Conservation (phyloP, 2,888 invertebrate species). For the Apamea epomidion region DNA sequence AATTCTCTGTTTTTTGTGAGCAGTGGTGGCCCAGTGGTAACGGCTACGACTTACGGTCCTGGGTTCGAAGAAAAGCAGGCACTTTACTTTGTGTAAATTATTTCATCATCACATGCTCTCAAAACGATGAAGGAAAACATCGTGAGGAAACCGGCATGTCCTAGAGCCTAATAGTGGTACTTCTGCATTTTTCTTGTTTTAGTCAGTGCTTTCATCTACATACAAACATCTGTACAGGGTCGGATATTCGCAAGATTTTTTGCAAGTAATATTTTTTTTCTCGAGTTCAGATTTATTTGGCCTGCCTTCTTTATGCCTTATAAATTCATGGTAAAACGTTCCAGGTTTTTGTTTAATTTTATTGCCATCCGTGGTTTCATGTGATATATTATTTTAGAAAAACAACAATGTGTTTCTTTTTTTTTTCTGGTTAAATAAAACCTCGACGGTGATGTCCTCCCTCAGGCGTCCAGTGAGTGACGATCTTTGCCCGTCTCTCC, state of each 20-base stretch:
- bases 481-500: no score
- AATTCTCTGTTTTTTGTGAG: background rate
- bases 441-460: no score
- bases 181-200: slow-evolving; percentile 15
- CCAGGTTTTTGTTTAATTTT: slow-evolving; percentile 60
- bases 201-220: slow-evolving; percentile 69
- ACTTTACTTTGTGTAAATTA: no score
- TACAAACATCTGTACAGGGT: slow-evolving; percentile 70
- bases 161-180: background rate
- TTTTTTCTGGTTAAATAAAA: background rate
- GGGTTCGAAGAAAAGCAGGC: no score
- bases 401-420: background rate
- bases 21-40: background rate
- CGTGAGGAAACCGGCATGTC: background rate
- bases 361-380: slow-evolving; percentile 30
- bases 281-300: slow-evolving; percentile 63
- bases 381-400: slow-evolving; percentile 1
- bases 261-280: slow-evolving; percentile 65
- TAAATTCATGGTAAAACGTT: slow-evolving; percentile 63
- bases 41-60: no score
- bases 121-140: background rate
- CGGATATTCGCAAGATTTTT: slow-evolving; percentile 67
- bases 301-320: slow-evolving; percentile 53
- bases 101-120: background rate
- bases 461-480: no score